Evolutionary conservation across 2,797 vertebrate genomes (phyloP).

Genomic region (Kryptopterus vitreolus): DNA sequence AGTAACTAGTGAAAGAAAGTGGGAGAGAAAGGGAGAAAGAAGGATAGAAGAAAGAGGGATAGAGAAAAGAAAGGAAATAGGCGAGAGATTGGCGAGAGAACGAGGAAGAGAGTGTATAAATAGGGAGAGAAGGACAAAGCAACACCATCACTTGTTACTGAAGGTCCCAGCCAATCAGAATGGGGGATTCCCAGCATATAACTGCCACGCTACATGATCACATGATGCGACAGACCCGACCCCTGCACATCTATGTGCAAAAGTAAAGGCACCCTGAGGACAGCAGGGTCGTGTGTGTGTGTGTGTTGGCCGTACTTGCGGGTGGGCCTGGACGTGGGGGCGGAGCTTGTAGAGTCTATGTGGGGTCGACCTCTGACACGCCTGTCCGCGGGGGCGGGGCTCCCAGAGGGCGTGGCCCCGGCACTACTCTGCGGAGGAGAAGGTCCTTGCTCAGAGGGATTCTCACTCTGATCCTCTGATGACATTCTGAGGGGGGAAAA

Average conservation of each 20-base stretch:
- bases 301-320: slow-evolving; percentile 76
- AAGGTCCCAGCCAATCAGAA: background rate
- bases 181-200: background rate
- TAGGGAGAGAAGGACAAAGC: no score
- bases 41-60: background rate
- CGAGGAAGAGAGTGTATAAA: no score
- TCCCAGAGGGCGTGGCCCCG: slow-evolving; percentile 80
- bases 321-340: slow-evolving; percentile 78
- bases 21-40: background rate
- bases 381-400: slow-evolving; percentile 80
- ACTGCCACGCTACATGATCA: background rate
- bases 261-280: background rate
- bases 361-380: slow-evolving; percentile 87
- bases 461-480: slow-evolving; percentile 88
- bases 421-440: slow-evolving; percentile 79
- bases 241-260: background rate
- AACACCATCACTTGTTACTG: no score
- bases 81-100: background rate
- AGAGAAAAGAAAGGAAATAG: background rate
- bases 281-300: no score
- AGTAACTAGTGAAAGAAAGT: no score
- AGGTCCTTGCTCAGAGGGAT: slow-evolving; percentile 79
- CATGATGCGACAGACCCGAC: no score
- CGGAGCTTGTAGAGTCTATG: slow-evolving; percentile 81
- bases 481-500: slow-evolving; percentile 83